These are phyloP conservation scores for Pristionchus exspectatus DNA, from an alignment of 2,888 invertebrate genomes.

Conservation along the genomic window DNA sequence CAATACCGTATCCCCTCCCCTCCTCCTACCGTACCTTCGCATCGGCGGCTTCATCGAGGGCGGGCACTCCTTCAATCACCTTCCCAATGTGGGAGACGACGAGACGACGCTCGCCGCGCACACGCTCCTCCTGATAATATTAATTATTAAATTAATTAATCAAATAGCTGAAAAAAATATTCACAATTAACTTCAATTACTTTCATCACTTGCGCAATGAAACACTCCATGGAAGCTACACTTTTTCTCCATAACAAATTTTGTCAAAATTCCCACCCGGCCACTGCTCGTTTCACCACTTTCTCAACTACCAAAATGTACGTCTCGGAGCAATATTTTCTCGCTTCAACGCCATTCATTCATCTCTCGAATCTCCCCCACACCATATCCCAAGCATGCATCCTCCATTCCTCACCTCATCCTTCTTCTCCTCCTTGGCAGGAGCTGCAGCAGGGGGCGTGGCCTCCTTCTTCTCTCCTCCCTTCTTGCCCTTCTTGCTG, in stretches of 20 bases:
- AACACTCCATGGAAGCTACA: too few species aligned
- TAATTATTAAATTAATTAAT: too few species aligned
- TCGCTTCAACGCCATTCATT: too few species aligned
- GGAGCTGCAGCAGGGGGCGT: not conserved
- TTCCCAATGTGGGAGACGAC: conserved; percentile 35
- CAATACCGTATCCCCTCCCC: not conserved
- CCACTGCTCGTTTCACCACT: not conserved
- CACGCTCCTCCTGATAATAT: conserved; percentile 49
- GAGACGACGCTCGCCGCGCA: conserved; percentile 41
- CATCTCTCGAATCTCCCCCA: not conserved
- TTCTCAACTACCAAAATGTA: too few species aligned
- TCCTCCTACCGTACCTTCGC: conserved; percentile 8
- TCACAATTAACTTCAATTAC: too few species aligned
- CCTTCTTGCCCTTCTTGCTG: conserved; percentile 27
- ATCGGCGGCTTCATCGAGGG: conserved; percentile 38
- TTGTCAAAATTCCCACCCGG: too few species aligned
- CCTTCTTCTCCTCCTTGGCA: conserved; percentile 32
- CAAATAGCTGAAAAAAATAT: too few species aligned
- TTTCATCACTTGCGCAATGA: not conserved
- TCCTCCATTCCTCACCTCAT: not conserved
- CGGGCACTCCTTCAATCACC: not conserved
- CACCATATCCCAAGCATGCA: not conserved
- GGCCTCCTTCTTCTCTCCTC: conserved; percentile 2
- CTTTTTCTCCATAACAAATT: too few species aligned
- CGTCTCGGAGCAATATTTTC: not conserved